Evolutionary conservation across 2,888 invertebrate species (phyloP).

Genomic region (Heliconius ismenius): DNA sequence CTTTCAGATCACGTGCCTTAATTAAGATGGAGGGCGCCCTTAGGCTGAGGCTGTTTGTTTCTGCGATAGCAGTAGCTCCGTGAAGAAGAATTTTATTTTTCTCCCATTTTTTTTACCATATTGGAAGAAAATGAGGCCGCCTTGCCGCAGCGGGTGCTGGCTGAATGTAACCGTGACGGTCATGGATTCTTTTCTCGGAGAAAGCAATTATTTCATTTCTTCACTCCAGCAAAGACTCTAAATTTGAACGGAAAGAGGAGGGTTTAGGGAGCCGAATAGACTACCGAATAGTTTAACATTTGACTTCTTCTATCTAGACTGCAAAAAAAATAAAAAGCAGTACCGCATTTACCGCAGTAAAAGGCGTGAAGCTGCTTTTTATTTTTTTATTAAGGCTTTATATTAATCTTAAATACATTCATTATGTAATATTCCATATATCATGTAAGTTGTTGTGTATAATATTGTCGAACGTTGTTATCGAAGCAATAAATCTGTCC

Average conservation of each 20-base stretch:
- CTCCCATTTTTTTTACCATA: not conserved
- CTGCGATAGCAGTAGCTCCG: not conserved
- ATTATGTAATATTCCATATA: not conserved
- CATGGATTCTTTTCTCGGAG: not conserved
- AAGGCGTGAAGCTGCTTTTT: no score
- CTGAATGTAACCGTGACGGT: not conserved
- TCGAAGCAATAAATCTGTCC: conserved; percentile 12
- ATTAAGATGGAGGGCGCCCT: conserved; percentile 60
- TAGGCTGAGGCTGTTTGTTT: conserved; percentile 34
- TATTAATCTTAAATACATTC: not conserved
- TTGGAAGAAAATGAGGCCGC: not conserved
- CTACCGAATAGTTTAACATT: no score
- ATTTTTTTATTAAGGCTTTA: no score
- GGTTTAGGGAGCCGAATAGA: no score
- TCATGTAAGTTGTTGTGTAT: conserved; percentile 5
- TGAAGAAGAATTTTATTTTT: not conserved
- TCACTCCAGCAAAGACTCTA: no score
- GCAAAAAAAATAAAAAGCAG: no score
- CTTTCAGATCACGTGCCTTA: conserved; percentile 55
- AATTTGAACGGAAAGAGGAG: no score
- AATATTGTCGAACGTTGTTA: conserved; percentile 4
- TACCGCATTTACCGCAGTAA: no score
- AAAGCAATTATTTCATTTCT: no score
- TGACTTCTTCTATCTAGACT: no score
- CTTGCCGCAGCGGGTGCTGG: not conserved